Conservation (phyloP, 2,113 vertebrate genomes). For the Poeciliopsis occidentalis region DNA sequence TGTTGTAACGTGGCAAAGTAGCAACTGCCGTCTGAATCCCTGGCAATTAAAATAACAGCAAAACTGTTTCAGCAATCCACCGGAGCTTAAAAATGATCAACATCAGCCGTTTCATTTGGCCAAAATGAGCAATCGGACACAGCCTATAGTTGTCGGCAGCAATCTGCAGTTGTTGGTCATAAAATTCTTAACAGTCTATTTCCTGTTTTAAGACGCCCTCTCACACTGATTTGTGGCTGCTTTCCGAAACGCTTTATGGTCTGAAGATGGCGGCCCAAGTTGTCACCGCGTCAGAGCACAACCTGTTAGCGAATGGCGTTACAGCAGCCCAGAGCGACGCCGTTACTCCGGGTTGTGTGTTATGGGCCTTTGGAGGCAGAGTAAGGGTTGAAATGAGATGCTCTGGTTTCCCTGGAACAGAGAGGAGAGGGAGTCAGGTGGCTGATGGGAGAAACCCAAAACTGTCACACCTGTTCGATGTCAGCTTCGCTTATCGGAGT, state of each 20-base stretch:
- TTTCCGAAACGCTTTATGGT: constrained; percentile 17
- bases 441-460: constrained; percentile 47
- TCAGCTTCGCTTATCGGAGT: constrained; percentile 43
- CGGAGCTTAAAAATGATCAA: background rate
- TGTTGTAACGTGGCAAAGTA: background rate
- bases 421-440: constrained; percentile 21
- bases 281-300: constrained; percentile 26
- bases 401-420: constrained; percentile 25
- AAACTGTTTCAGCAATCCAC: background rate
- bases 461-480: constrained; percentile 66
- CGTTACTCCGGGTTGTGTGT: constrained; percentile 8
- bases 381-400: constrained; percentile 38
- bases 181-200: background rate
- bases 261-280: constrained; percentile 23
- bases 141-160: background rate
- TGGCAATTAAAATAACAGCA: background rate
- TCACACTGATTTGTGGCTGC: constrained; percentile 4
- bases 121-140: background rate
- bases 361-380: constrained; percentile 36
- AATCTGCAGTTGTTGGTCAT: background rate
- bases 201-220: constrained; percentile 10
- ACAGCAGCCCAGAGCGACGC: constrained; percentile 7
- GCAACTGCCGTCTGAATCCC: background rate
- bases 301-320: constrained; percentile 28
- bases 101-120: background rate